Evolutionary conservation across 2,888 invertebrate genomes (phyloP), one percentile per base, ranked within the genome.

Genomic region (Pammene aurita): DNA sequence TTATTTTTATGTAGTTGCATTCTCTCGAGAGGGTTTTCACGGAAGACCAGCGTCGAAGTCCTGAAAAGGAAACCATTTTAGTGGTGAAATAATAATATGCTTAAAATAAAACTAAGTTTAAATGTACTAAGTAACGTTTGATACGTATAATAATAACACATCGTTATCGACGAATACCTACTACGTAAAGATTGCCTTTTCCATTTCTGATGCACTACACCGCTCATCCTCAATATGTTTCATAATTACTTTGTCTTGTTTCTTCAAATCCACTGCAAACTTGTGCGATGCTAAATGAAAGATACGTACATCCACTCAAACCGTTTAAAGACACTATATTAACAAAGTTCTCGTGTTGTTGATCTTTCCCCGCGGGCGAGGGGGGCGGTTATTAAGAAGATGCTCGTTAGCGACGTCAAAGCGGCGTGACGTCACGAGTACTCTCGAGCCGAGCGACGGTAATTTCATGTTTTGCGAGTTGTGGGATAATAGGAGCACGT

Each of bases 351-450:
- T 18, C 50, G 56, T 35, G 67, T 55, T 67, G 67, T 67, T 67
- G 62, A 68, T 68, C 57, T 63, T 63, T 34, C 34, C 42, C 13
- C 41, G 44, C 38, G 67, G 10, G n/a, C 50, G 11, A 16, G 66
- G 50, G 38, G 61, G 61, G 14, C 38, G 14, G 62, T 67, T 62
- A 50, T 62, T 57, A 68, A 63, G 50, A 41, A 62, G 62, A 46
- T 42, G 62, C 67, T 68, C 57, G 63, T 68, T 68, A 63, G 48
- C 44, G 67, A 55, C 48, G 67, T 67, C 67, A 67, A 67, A 63
- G 67, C 67, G 42, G 38, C 26, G 57, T 34, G 35, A 38, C 62
- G 62, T 50, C 63, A 26, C 38, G 50, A 57, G 62, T 34, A 18
- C 35, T n/a, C 35, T 52, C 60, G 35, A 46, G 50, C 46, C 46